phyloP scores from a whole-genome alignment of 2,113 vertebrate species.

The Vicugna pacos region DNA sequence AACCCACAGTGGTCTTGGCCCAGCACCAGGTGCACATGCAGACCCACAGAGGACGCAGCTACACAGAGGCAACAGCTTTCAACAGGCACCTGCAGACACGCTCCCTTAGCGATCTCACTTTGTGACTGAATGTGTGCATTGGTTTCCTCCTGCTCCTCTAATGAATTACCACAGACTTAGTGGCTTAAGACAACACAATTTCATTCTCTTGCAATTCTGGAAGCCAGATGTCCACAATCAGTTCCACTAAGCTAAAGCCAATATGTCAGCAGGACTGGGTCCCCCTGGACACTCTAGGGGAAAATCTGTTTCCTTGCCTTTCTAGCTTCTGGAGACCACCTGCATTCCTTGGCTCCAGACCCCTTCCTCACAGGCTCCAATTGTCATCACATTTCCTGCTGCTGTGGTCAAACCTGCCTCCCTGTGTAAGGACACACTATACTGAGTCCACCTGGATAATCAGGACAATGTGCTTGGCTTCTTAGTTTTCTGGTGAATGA shows the following conservation, averaged over 20 bases:
- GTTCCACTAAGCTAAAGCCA: neutral
- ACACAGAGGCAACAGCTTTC: neutral
- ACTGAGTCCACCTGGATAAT: neutral
- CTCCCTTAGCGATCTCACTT: neutral
- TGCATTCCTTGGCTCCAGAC: neutral
- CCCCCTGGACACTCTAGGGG: neutral
- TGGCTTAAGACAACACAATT: neutral
- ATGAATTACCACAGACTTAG: neutral
- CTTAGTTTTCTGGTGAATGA: neutral
- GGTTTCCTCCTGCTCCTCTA: neutral
- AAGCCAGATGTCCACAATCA: neutral
- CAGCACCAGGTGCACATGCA: accelerated
- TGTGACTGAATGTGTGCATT: neutral
- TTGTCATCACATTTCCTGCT: neutral
- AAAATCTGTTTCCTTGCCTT: neutral
- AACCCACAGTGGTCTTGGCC: neutral
- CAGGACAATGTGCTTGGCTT: neutral
- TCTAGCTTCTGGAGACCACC: neutral
- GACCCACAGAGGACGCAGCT: neutral
- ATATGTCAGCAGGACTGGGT: neutral
- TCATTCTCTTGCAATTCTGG: neutral
- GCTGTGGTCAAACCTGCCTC: neutral
- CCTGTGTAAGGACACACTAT: neutral
- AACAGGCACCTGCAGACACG: neutral
- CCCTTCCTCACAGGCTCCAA: neutral